A percentile compares a stretch with the other conserved stretches of the same genome.
phyloP scores from a whole-genome alignment of 2,888 invertebrate genomes.

The Ectropis crepuscularia region DNA sequence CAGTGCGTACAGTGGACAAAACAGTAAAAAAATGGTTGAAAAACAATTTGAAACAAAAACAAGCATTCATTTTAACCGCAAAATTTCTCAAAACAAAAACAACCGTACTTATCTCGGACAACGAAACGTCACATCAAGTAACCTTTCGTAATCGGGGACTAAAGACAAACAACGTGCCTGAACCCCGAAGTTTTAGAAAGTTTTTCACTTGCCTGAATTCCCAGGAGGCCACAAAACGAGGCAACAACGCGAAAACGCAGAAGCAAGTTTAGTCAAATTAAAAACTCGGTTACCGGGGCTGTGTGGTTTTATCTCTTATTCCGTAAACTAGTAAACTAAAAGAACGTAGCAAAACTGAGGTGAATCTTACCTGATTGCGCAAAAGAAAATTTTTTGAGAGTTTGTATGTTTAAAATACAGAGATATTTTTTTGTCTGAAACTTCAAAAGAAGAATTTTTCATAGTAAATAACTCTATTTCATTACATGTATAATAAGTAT shows the following conservation, averaged over 20 bases:
- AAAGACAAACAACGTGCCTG: constrained; percentile 39
- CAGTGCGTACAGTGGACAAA: not conserved
- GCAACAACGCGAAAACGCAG: constrained; percentile 43
- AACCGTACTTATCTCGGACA: constrained; percentile 13
- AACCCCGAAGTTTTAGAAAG: constrained; percentile 38
- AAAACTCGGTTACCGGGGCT: constrained; percentile 36
- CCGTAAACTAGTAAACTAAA: not conserved
- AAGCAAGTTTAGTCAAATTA: constrained; percentile 47
- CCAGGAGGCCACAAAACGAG: constrained; percentile 35
- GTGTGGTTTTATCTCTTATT: constrained; percentile 1
- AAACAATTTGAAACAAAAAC: constrained; percentile 1
- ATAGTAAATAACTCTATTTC: too few species aligned
- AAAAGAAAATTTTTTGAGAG: too few species aligned
- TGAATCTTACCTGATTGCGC: too few species aligned
- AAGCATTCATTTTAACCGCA: not conserved
- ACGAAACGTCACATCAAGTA: constrained; percentile 28
- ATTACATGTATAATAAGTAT: too few species aligned
- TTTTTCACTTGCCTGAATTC: constrained; percentile 41
- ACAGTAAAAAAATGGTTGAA: not conserved
- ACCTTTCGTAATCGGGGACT: constrained; percentile 32
- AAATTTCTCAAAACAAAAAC: constrained; percentile 9
- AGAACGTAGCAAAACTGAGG: not conserved
- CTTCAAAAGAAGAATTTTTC: too few species aligned
- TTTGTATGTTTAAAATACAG: too few species aligned
- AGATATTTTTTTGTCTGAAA: too few species aligned